Evolutionary conservation across 2,797 vertebrate species (phyloP).

Genomic region (Siniperca scherzeri): DNA sequence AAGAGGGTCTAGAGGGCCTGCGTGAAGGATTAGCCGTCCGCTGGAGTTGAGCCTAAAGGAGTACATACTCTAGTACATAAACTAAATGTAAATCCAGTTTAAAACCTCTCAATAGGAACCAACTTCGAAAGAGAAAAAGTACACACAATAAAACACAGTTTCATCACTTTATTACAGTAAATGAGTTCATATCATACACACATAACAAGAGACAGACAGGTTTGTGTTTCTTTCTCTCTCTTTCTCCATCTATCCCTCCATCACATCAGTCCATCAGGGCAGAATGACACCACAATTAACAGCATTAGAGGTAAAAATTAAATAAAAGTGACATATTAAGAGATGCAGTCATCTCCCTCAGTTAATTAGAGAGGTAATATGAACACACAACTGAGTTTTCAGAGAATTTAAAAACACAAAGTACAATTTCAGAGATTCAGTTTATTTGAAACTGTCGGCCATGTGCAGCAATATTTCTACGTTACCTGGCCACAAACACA

Average conservation of each 20-base stretch:
- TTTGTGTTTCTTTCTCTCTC: slow-evolving; percentile 68
- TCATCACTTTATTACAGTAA: slow-evolving; percentile 85
- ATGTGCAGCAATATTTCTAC: not conserved
- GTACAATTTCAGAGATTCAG: not conserved
- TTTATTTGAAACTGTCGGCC: slow-evolving; percentile 1
- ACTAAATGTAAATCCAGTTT: not conserved
- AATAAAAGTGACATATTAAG: slow-evolving; percentile 8
- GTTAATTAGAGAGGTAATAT: slow-evolving; percentile 3
- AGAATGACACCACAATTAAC: slow-evolving; percentile 26
- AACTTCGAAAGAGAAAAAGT: not conserved
- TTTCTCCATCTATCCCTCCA: slow-evolving; percentile 30
- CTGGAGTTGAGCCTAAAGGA: not conserved
- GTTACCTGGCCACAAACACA: not conserved
- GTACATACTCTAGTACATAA: too few species aligned
- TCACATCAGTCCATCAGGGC: not conserved
- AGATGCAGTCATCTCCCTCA: not conserved
- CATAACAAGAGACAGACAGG: slow-evolving; percentile 74
- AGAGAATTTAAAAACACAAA: slow-evolving; percentile 16
- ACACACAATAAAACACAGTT: slow-evolving; percentile 63
- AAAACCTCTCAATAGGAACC: not conserved
- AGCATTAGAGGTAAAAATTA: not conserved
- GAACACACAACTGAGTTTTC: slow-evolving; percentile 1
- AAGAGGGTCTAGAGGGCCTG: too few species aligned
- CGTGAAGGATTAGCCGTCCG: too few species aligned
- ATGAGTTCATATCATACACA: slow-evolving; percentile 79